phyloP scores from a whole-genome alignment of 2,888 invertebrate genomes.

The Vannuccia rotundouncinata region DNA sequence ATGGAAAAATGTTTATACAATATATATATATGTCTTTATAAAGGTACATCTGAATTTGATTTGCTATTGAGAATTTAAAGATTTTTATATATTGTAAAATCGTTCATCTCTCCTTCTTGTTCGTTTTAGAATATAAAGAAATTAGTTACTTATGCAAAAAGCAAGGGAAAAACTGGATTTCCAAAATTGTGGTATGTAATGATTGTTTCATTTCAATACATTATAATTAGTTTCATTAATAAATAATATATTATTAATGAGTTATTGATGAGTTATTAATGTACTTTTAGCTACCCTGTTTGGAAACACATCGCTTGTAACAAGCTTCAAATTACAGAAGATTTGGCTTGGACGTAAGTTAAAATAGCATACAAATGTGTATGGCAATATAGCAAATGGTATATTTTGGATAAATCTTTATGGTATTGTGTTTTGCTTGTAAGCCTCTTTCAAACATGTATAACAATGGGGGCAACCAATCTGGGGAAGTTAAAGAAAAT shows the following conservation, averaged over 20 bases:
- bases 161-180: constrained; percentile 52
- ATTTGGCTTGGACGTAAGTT: constrained; percentile 56
- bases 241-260: neutral
- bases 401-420: neutral
- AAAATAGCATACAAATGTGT: neutral
- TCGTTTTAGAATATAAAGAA: constrained; percentile 54
- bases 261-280: neutral
- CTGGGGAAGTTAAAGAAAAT: constrained; percentile 12
- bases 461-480: constrained; percentile 31
- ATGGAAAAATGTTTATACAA: no score
- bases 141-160: constrained; percentile 56
- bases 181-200: constrained; percentile 50
- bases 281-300: constrained; percentile 52
- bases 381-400: no score
- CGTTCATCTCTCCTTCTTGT: neutral
- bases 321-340: constrained; percentile 55
- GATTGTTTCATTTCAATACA: neutral
- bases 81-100: neutral
- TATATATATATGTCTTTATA: neutral
- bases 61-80: neutral
- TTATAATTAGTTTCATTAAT: neutral
- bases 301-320: constrained; percentile 57
- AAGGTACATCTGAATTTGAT: neutral
- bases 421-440: neutral
- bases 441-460: constrained; percentile 34